These are phyloP conservation scores for Andrena hattorfiana DNA, from an alignment of 2,888 invertebrate genomes.

Conservation along the genomic window DNA sequence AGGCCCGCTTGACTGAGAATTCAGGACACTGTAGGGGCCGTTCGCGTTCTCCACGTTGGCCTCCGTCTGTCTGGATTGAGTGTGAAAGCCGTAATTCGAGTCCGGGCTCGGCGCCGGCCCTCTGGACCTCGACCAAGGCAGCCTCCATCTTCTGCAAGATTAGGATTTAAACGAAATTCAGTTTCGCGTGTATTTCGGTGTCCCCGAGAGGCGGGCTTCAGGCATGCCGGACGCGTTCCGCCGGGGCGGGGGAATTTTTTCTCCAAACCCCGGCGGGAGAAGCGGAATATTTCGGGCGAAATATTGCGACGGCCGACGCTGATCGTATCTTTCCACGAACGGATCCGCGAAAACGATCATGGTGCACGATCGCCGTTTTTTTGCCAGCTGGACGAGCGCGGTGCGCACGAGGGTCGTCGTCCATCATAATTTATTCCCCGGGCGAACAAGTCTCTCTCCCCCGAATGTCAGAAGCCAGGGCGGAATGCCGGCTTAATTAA, in stretches of 20 bases:
- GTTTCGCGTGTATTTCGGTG: neutral
- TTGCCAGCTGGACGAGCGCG: conserved; percentile 19
- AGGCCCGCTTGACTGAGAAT: conserved; percentile 78
- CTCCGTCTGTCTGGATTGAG: conserved; percentile 78
- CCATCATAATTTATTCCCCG: conserved; percentile 50
- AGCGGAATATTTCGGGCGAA: conserved; percentile 18
- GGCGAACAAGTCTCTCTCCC: conserved; percentile 32
- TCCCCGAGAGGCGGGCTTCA: neutral
- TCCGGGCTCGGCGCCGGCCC: conserved; percentile 87
- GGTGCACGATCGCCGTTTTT: conserved; percentile 25
- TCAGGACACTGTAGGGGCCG: conserved; percentile 87
- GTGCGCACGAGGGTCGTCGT: conserved; percentile 41
- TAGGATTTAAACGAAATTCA: neutral
- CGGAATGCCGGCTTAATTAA: conserved; percentile 66
- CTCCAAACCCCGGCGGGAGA: neutral
- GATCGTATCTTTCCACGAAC: conserved; percentile 44
- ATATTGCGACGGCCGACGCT: neutral
- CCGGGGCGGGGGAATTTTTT: conserved; percentile 1
- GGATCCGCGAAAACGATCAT: conserved; percentile 16
- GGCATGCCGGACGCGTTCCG: neutral
- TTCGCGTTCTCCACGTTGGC: conserved; percentile 72
- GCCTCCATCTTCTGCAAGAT: conserved; percentile 82
- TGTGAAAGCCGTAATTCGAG: conserved; percentile 90
- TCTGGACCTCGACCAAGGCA: conserved; percentile 84
- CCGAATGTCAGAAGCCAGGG: conserved; percentile 32